Evolutionary conservation across 2,888 invertebrate species (phyloP), one percentile per base, ranked within the genome.

Genomic region (Amiota mariae): DNA sequence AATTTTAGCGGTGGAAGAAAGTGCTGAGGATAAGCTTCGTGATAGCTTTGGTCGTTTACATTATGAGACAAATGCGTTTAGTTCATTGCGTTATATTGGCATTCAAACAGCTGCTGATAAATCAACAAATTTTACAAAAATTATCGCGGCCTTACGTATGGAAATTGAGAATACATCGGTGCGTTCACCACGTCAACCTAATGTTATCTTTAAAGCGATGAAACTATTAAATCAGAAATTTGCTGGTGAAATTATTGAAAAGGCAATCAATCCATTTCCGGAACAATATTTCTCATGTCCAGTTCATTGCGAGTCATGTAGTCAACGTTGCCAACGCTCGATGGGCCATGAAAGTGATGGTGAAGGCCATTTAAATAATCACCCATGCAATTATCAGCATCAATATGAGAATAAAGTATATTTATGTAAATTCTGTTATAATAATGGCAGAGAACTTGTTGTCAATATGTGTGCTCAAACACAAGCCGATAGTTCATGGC

Each of bases 281-380:
- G 94, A 95, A 82, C 93, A 95, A 86, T 95, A 95, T 90, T 95
- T 95, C 83, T 94, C 95, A 0, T 96, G 95, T 84, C 92, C 93
- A 18, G 91, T 92, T 1, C 92, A 92, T 79, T 96, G 95, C 87
- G 91, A 93, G 75, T 93, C 94, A 2, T 96, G 95, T 89, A 92
- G 90, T 71, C 89, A 90, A 71, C 91, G 93, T 46, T 94, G 94
- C 82, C 91, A 90, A 77, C 91, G 92, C 72, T 93, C 93, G 20
- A 93, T 94, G 93, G 94, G 94, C 0, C 94, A 94, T 84, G 88
- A 91, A 61, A 91, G 91, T 47, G 93, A 93, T 74, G 92, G 92
- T 11, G 91, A 92, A 76, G 90, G 92, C 13, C 94, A 94, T 88
- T 86, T 80, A 67, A 91, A 90, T 79, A 89, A 89, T 20, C 90